A percentile compares a stretch with the other conserved stretches of the same genome.
phyloP scores from a whole-genome alignment of 2,113 vertebrate species.

The Barbus barbus region DNA sequence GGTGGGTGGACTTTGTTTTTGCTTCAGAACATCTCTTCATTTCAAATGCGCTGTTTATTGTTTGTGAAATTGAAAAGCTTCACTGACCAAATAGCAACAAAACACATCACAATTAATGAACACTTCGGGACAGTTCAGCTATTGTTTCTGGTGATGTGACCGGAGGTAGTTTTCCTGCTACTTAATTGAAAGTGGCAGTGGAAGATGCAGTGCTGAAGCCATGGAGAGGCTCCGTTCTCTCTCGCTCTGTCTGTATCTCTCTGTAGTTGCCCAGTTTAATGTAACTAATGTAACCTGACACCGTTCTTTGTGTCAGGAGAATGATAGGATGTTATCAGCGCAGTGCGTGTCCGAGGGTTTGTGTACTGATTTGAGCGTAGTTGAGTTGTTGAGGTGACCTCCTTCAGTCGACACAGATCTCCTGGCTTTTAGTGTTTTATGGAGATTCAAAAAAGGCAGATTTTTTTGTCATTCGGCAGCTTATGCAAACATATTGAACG shows the following conservation, averaged over 20 bases:
- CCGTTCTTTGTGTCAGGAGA: conserved; percentile 43
- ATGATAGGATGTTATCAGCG: conserved; percentile 25
- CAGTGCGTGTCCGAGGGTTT: conserved; percentile 2
- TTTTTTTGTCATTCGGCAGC: not conserved
- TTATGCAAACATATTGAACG: not conserved
- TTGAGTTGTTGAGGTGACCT: not conserved
- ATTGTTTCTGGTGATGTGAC: conserved; percentile 25
- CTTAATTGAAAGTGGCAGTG: conserved; percentile 34
- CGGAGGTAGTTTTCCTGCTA: not conserved
- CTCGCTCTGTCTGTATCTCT: conserved; percentile 25
- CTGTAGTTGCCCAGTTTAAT: conserved; percentile 51
- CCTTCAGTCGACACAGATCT: conserved; percentile 12
- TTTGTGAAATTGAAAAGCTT: not conserved
- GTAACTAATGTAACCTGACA: conserved; percentile 51
- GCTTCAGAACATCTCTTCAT: not conserved
- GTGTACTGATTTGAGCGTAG: conserved; percentile 6
- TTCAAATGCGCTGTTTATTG: not conserved
- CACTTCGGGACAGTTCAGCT: not conserved
- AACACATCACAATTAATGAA: not conserved
- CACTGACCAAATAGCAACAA: not conserved
- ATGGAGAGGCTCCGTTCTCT: not conserved
- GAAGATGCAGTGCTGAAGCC: conserved; percentile 5
- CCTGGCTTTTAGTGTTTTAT: not conserved
- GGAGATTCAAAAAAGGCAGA: not conserved
- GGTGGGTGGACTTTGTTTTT: not conserved